A percentile compares a stretch with the other conserved stretches of the same genome.
These are phyloP conservation scores for Catalaphyllia jardinei DNA, from an alignment of 64 coral and sea anemone species.

Conservation along the genomic window DNA sequence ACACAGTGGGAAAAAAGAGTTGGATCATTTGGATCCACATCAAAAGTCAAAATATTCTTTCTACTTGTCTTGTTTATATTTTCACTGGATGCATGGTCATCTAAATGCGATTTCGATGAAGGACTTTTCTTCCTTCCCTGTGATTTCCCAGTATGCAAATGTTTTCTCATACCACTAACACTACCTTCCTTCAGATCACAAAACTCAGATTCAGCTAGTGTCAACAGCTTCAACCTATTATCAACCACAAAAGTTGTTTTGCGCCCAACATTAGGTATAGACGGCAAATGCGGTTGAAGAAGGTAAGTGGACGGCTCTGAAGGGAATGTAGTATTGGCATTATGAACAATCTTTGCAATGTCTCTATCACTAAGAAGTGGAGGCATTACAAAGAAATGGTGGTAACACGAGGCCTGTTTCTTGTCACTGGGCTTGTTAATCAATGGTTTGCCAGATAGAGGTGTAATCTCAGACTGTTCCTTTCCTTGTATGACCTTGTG, in stretches of 20 bases:
- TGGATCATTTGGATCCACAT: conserved; percentile 91
- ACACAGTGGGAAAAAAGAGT: conserved; percentile 84
- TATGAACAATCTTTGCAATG: conserved; percentile 65
- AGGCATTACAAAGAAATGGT: conserved; percentile 49
- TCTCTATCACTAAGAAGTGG: conserved; percentile 69
- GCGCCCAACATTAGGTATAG: conserved; percentile 88
- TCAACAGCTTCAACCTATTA: conserved; percentile 79
- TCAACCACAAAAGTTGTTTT: conserved; percentile 68
- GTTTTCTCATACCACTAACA: conserved; percentile 44
- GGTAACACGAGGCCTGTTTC: background rate
- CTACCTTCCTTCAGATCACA: conserved; percentile 9
- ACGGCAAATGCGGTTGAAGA: conserved; percentile 82
- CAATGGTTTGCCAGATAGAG: conserved; percentile 53
- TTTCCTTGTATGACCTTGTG: conserved; percentile 15
- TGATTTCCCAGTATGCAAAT: conserved; percentile 60
- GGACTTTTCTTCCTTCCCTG: conserved; percentile 33
- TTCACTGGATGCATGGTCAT: background rate
- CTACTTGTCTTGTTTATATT: conserved; percentile 34
- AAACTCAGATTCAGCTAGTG: conserved; percentile 63
- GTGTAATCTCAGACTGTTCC: conserved; percentile 56
- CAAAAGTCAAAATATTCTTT: conserved; percentile 66
- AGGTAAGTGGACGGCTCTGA: conserved; percentile 58
- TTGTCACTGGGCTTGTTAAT: conserved; percentile 1
- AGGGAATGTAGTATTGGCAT: conserved; percentile 30
- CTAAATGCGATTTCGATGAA: background rate